Evolutionary conservation across 2,797 vertebrate species (phyloP).

Genomic region (Novumbra hubbsi): DNA sequence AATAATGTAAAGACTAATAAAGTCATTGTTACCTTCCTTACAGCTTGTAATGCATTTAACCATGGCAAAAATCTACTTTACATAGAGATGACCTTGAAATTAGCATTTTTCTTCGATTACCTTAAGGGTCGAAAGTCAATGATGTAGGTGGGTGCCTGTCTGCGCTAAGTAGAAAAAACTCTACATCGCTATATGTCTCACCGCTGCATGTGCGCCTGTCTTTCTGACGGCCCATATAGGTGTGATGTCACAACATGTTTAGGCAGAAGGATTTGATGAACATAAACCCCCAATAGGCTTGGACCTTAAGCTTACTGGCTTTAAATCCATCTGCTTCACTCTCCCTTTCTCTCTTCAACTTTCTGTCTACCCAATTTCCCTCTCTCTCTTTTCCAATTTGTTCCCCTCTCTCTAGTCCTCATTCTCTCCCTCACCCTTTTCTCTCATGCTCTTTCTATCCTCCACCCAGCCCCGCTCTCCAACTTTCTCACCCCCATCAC

Average conservation of each 20-base stretch:
- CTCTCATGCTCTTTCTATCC: too few relatives aligned
- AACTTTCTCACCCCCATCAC: not conserved
- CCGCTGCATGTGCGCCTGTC: not conserved
- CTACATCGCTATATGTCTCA: too few relatives aligned
- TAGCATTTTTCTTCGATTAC: not conserved
- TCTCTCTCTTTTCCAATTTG: not conserved
- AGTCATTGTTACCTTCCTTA: not conserved
- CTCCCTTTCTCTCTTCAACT: slow-evolving; percentile 14
- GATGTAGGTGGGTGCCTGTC: not conserved
- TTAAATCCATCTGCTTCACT: slow-evolving; percentile 28
- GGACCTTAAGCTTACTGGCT: slow-evolving; percentile 60
- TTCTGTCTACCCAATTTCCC: not conserved
- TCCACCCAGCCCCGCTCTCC: not conserved
- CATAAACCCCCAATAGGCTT: slow-evolving; percentile 61
- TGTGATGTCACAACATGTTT: slow-evolving; percentile 43
- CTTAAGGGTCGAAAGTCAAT: not conserved
- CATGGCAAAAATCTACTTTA: not conserved
- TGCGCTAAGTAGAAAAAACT: too few relatives aligned
- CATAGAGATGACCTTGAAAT: not conserved
- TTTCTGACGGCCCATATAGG: slow-evolving; percentile 9
- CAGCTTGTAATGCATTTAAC: not conserved
- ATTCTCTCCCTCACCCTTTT: not conserved
- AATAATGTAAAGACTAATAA: not conserved
- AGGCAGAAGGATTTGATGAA: slow-evolving; percentile 58
- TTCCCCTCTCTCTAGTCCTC: not conserved